Percentiles rank a stretch among this genome's conserved stretches.
These are phyloP conservation scores for Danio aesculapii DNA, from an alignment of 2,797 vertebrate species.

Conservation along the genomic window DNA sequence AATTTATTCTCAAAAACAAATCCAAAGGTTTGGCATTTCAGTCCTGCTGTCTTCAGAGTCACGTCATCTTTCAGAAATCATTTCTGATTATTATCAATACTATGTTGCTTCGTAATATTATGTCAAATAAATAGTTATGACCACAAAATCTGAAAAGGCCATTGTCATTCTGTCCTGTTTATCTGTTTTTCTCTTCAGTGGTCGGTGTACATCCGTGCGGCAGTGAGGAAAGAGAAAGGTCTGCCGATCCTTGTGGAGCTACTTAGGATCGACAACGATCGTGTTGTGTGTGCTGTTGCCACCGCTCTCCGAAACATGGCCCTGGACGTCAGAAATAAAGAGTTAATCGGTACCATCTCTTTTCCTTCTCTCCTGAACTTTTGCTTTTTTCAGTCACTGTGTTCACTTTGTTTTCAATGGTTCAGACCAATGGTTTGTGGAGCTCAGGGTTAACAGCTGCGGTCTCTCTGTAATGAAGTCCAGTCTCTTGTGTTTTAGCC, in stretches of 20 bases:
- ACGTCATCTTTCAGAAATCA: too few species aligned
- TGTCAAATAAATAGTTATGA: too few species aligned
- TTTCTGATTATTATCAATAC: too few species aligned
- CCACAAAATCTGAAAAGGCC: too few species aligned
- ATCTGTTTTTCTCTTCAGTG: slow-evolving; percentile 45
- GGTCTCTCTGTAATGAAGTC: slow-evolving; percentile 26
- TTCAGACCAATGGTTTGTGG: not conserved
- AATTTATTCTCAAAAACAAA: too few species aligned
- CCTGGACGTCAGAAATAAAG: slow-evolving; percentile 91
- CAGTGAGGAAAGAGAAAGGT: slow-evolving; percentile 91
- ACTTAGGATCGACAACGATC: slow-evolving; percentile 91
- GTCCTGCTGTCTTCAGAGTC: too few species aligned
- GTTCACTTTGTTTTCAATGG: slow-evolving; percentile 18
- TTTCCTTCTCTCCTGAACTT: not conserved
- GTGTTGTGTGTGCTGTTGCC: slow-evolving; percentile 90
- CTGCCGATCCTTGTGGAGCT: slow-evolving; percentile 90
- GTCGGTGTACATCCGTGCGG: slow-evolving; percentile 87
- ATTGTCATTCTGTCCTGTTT: not conserved
- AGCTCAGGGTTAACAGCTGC: slow-evolving; percentile 18
- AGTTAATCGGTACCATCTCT: slow-evolving; percentile 85
- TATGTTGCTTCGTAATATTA: too few species aligned
- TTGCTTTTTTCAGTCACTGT: not conserved
- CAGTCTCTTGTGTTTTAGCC: slow-evolving; percentile 5
- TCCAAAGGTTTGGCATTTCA: too few species aligned
- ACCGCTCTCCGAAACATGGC: slow-evolving; percentile 93